Percentiles rank a stretch among this genome's conserved stretches.
These are phyloP conservation scores for Ellobius talpinus DNA, from an alignment of 2,113 vertebrate species.

Conservation along the genomic window DNA sequence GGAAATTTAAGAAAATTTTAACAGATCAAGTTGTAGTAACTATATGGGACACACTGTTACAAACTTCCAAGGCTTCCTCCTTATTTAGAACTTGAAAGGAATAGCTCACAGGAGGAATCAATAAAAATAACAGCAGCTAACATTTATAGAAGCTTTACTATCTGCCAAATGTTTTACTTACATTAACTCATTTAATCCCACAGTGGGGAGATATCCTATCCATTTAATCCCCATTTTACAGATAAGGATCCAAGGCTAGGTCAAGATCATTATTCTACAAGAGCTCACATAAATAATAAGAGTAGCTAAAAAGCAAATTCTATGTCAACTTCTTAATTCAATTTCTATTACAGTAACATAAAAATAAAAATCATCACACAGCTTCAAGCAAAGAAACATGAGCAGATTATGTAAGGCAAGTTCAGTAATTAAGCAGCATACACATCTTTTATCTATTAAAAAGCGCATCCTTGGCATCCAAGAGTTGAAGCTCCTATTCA, in stretches of 20 bases:
- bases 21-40: background rate
- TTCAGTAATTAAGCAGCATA: background rate
- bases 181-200: slow-evolving; percentile 35
- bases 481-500: slow-evolving; percentile 35
- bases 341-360: background rate
- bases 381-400: slow-evolving; percentile 10
- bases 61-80: slow-evolving; percentile 47
- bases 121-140: slow-evolving; percentile 43
- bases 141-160: slow-evolving; percentile 11
- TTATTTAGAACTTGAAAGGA: slow-evolving; percentile 57
- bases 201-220: background rate
- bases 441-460: background rate
- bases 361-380: slow-evolving; percentile 52
- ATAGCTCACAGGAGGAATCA: slow-evolving; percentile 13
- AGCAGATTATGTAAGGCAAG: background rate
- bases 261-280: slow-evolving; percentile 31
- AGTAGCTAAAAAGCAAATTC: slow-evolving; percentile 32
- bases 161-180: slow-evolving; percentile 36
- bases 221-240: slow-evolving; percentile 37
- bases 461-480: slow-evolving; percentile 12
- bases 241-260: slow-evolving; percentile 43
- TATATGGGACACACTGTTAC: background rate
- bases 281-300: slow-evolving; percentile 8
- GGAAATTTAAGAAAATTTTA: slow-evolving; percentile 50
- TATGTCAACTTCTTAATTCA: slow-evolving; percentile 39